phyloP scores from a whole-genome alignment of 2,888 invertebrate species.

The Pocota personata region DNA sequence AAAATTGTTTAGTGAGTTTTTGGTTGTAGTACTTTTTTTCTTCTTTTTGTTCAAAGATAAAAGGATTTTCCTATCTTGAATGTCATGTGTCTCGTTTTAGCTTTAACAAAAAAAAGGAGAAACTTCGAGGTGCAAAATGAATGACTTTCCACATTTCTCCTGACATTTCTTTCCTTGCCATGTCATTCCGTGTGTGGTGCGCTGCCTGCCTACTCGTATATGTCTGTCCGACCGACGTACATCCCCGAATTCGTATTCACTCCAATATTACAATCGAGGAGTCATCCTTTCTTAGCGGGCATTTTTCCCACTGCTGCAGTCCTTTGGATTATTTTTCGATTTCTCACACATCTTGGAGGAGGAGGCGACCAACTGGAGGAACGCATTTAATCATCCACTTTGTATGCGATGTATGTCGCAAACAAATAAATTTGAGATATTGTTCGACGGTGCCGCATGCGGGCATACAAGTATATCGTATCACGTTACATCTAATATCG shows the following conservation, averaged over 20 bases:
- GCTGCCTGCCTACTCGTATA: background rate
- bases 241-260: background rate
- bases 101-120: slow-evolving; percentile 32
- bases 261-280: background rate
- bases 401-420: slow-evolving; percentile 68
- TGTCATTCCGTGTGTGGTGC: slow-evolving; percentile 29
- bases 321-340: slow-evolving; percentile 69
- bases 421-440: slow-evolving; percentile 71
- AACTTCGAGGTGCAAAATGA: slow-evolving; percentile 56
- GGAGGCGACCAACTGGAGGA: background rate
- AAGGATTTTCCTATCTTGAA: slow-evolving; percentile 52
- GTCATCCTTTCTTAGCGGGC: slow-evolving; percentile 34
- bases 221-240: too few species aligned
- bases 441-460: slow-evolving; percentile 64
- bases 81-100: slow-evolving; percentile 55
- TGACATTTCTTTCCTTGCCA: slow-evolving; percentile 34
- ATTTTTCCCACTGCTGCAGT: slow-evolving; percentile 23
- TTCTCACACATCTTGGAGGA: slow-evolving; percentile 34
- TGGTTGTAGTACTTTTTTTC: background rate
- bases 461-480: slow-evolving; percentile 27
- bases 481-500: slow-evolving; percentile 54
- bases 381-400: slow-evolving; percentile 73
- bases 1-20: slow-evolving; percentile 71
- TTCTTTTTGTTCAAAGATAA: slow-evolving; percentile 6
- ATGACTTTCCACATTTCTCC: slow-evolving; percentile 59